Evolutionary conservation across 2,797 vertebrate species (phyloP).

Genomic region (Corythornis leucogaster): DNA sequence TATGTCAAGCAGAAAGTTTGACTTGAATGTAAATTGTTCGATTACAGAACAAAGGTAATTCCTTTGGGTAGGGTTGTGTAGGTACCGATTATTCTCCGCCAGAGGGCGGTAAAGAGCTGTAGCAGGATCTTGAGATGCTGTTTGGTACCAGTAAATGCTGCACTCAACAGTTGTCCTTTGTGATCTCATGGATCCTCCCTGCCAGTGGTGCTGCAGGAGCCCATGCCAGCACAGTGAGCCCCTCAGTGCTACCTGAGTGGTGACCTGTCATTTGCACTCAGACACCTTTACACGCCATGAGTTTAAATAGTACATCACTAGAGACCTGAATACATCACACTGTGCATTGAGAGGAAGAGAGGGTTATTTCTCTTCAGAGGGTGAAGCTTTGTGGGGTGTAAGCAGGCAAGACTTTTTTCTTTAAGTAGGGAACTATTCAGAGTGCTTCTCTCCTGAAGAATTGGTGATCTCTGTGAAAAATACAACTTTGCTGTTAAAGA

Average conservation of each 20-base stretch:
- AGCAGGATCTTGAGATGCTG: neutral
- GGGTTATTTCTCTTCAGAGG: neutral
- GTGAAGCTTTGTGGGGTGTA: neutral
- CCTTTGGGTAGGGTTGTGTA: neutral
- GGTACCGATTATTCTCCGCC: slow-evolving; percentile 17
- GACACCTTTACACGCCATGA: neutral
- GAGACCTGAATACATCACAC: neutral
- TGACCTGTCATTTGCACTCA: neutral
- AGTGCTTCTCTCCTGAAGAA: neutral
- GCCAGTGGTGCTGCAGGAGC: neutral
- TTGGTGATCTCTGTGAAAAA: neutral
- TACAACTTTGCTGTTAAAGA: neutral
- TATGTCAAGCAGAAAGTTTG: neutral
- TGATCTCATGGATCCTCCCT: neutral
- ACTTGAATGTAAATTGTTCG: neutral
- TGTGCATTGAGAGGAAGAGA: neutral
- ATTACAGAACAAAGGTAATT: too few species aligned
- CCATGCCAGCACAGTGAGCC: neutral
- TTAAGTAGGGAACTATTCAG: neutral
- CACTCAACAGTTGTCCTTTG: rapidly evolving
- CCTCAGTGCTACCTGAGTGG: neutral
- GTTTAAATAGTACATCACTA: neutral
- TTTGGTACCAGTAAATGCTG: neutral
- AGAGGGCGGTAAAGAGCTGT: slow-evolving; percentile 59
- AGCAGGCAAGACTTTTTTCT: neutral